These are phyloP conservation scores for Ictalurus furcatus DNA, from an alignment of 2,113 vertebrate species.

Conservation along the genomic window DNA sequence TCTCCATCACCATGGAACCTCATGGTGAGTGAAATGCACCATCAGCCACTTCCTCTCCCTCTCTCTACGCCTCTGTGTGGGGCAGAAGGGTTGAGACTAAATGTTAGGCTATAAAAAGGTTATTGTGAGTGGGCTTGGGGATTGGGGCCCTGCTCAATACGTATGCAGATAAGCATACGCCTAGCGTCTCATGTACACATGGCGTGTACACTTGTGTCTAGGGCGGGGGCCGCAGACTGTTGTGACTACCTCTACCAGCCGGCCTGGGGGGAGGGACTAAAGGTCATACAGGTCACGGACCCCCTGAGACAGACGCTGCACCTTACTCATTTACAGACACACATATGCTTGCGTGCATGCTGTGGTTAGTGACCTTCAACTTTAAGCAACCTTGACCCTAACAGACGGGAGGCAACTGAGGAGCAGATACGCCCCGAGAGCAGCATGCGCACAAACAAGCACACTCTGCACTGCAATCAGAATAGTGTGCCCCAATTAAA, in stretches of 20 bases:
- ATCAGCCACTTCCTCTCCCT: conserved; percentile 31
- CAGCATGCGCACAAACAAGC: conserved; percentile 24
- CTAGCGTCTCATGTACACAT: conserved; percentile 58
- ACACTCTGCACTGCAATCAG: background rate
- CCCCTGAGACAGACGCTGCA: conserved; percentile 64
- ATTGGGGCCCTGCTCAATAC: conserved; percentile 71
- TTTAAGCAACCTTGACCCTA: conserved; percentile 75
- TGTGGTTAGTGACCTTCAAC: conserved; percentile 71
- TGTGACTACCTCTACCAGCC: conserved; percentile 57
- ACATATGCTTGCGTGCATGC: conserved; percentile 3
- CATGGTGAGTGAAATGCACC: conserved; percentile 9
- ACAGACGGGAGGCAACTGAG: conserved; percentile 68
- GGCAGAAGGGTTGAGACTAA: conserved; percentile 34
- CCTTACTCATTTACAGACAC: conserved; percentile 57
- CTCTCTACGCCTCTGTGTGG: conserved; percentile 48
- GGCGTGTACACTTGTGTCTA: conserved; percentile 25
- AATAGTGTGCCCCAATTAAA: background rate
- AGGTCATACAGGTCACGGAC: conserved; percentile 53
- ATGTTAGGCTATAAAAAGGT: conserved; percentile 57
- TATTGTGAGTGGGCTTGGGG: conserved; percentile 31
- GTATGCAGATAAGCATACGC: conserved; percentile 80
- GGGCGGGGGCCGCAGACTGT: conserved; percentile 58
- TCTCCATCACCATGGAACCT: conserved; percentile 33
- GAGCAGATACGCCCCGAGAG: conserved; percentile 62
- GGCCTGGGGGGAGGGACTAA: conserved; percentile 59